Evolutionary conservation across 2,113 vertebrate species (phyloP), one percentile per base, ranked within the genome.

Genomic region (Oceanodroma tethys): DNA sequence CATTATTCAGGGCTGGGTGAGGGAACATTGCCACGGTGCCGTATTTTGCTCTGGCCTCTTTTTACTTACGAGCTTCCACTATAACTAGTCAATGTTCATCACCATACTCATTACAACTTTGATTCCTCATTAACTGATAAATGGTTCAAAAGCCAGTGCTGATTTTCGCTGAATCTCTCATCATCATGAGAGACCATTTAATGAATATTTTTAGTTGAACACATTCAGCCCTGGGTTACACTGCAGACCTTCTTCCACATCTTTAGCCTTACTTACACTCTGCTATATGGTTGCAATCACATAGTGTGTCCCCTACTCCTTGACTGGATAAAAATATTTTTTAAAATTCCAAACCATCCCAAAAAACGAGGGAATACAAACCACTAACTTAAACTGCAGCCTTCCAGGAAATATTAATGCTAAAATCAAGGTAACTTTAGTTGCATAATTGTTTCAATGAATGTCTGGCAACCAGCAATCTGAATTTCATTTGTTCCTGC

Each of bases 11-110:
- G 58, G 21, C 48, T 76, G 53, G 29, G 10, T 21, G 62, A 63
- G 15, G 55, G 27, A 88, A 60, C 36, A 14, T 7, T n/a, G n/a
- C 53, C 53, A 36, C 0, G 0, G 18, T 9, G 36, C 56, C 6
- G 0, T 26, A 20, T 60, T 71, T 32, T 60, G 27, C 38, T 74
- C 55, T n/a, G 73, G 68, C 22, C 36, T 74, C 65, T 75, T 62
- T 55, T 68, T 70, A 23, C 36, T 40, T 53, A 38, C 2, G 4
- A 47, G 16, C 26, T 82, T 30, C 43, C 38, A 1, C 17, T 56
- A 4, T 10, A 82, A 22, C 32, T 17, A 42, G 43, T 7, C 40
- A 40, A 0, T 7, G 45, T 16, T 85, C 81, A 53, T 42, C n/a
- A 71, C 16, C 56, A 21, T 17, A 47, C 10, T 45, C 40, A 30